phyloP scores from a whole-genome alignment of 2,797 vertebrate genomes.

The Molossus molossus region DNA sequence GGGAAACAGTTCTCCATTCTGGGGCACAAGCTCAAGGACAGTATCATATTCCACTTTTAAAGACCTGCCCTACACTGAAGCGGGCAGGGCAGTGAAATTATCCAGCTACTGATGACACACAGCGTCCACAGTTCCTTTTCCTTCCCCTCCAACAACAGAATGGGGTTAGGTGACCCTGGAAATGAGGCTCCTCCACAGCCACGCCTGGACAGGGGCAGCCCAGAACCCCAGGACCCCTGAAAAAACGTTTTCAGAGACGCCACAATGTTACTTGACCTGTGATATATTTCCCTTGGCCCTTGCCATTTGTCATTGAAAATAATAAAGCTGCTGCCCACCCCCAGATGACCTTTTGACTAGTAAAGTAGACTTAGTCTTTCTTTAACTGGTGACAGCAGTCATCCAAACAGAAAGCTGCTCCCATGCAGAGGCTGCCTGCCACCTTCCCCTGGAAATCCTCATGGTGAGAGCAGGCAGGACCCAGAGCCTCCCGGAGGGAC shows the following conservation, averaged over 20 bases:
- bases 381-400: constrained; percentile 13
- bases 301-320: not conserved
- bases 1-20: not conserved
- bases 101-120: not conserved
- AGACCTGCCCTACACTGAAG: not conserved
- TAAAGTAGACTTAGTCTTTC: not conserved
- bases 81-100: not conserved
- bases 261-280: not conserved
- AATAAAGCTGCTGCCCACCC: not conserved
- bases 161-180: not conserved
- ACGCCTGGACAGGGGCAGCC: not conserved
- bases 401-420: not conserved
- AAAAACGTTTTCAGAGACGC: not conserved
- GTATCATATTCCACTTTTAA: not conserved
- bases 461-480: not conserved
- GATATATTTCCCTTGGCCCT: not conserved
- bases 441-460: not conserved
- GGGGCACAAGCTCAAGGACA: not conserved
- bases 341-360: constrained; percentile 3
- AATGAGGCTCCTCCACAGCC: not conserved
- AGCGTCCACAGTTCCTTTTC: not conserved
- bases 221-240: not conserved
- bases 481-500: not conserved
- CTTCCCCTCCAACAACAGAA: not conserved
- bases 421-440: not conserved